These are phyloP conservation scores for Onychomys leucogaster DNA, from an alignment of 2,797 vertebrate species.

Conservation along the genomic window DNA sequence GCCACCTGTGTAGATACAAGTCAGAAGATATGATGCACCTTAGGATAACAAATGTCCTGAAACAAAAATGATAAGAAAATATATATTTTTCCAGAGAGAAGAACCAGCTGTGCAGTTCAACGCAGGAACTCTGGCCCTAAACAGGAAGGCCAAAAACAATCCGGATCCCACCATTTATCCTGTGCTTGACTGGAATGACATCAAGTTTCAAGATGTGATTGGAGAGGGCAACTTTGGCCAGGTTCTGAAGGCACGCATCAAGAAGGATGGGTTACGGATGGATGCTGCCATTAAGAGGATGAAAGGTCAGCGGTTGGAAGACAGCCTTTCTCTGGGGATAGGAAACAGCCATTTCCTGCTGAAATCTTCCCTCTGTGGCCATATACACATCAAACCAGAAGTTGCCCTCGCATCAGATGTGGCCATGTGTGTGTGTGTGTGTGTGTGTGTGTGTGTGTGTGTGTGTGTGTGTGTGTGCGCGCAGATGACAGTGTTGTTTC, in stretches of 20 bases:
- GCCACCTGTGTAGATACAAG: background rate
- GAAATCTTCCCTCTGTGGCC: background rate
- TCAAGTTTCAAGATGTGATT: slow-evolving; percentile 95
- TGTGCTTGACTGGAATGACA: slow-evolving; percentile 94
- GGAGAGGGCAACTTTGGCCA: slow-evolving; percentile 95
- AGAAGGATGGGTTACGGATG: slow-evolving; percentile 94
- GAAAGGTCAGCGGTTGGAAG: slow-evolving; percentile 89
- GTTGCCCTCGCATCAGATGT: slow-evolving; percentile 43
- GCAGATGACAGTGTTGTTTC: slow-evolving; percentile 41
- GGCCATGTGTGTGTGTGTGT: background rate
- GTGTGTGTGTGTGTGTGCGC: background rate
- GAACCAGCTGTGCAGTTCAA: slow-evolving; percentile 94
- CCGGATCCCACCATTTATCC: slow-evolving; percentile 92
- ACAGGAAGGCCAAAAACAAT: slow-evolving; percentile 90
- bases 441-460: background rate
- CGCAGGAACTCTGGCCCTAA: slow-evolving; percentile 91
- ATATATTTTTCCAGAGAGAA: slow-evolving; percentile 89
- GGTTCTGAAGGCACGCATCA: slow-evolving; percentile 94
- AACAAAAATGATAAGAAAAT: slow-evolving; percentile 47
- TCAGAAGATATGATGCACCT: background rate
- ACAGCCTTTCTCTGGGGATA: slow-evolving; percentile 37
- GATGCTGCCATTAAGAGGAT: slow-evolving; percentile 94
- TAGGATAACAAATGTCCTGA: slow-evolving; percentile 57
- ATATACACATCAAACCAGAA: slow-evolving; percentile 35
- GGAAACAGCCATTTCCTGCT: slow-evolving; percentile 67